Base-by-base conservation (phyloP, 2,113 vertebrate genomes). In the Ammospiza caudacuta region DNA sequence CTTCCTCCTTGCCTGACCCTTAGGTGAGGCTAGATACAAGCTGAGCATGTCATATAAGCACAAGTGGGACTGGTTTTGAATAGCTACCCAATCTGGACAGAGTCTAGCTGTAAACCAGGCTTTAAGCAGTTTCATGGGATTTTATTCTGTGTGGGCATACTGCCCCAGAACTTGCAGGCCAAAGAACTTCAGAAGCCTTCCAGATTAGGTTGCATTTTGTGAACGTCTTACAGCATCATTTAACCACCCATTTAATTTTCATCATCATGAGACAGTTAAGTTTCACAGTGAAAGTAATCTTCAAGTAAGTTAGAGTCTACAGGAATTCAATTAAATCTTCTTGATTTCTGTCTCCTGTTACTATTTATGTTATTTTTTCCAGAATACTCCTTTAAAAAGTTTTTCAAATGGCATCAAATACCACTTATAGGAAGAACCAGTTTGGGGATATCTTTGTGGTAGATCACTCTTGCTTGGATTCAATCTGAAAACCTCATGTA, bases 181-280 rank as follows among this genome's bases (percentile, higher is more conserved):
- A 29, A 73, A 57, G 35, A 33, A 57, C 15, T 41, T 52, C 35
- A 76, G 73, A 25, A 83, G 58, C 7, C 41, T 44, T 37, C 11
- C 31, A 83, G 46, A 46, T n/a, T 12, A 80, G 15, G 41, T 3
- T 0, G 1, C 33, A n/a, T 89, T 94, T 80, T 85, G 35, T 72
- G 58, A 55, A 68, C 0, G 0, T 24, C 11, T 82, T 61, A n/a
- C 1, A 47, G 44, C 61, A 70, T 44, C 25, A 41, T 28, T 57
- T 77, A 84, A 90, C 22, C 43, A 68, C 15, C 55, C 55, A 43
- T 55, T 83, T 61, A 0, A 2, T 69, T 62, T 83, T 55, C 21
- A 49, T 43, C 52, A 54, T 33, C 28, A 35, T 52, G 12, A 37
- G 41, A 63, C 25, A 69, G 6, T 63, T 8, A 49, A 31, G 24